Evolutionary conservation across 2,888 invertebrate genomes (phyloP).

Genomic region (Encarsia formosa): DNA sequence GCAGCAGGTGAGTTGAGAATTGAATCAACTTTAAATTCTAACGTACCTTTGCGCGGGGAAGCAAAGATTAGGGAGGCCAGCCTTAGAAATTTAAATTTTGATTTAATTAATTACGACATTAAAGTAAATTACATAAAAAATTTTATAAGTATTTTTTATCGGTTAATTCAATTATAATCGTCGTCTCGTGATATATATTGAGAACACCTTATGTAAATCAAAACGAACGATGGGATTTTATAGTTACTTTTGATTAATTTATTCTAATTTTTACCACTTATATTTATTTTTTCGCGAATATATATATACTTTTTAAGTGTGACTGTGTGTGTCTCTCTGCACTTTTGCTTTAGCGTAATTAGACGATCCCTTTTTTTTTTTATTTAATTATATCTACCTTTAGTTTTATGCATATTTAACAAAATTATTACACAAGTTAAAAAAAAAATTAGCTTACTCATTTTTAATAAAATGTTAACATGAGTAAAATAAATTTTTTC

Average conservation of each 20-base stretch:
- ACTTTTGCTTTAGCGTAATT: slow-evolving; percentile 26
- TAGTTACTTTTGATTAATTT: slow-evolving; percentile 9
- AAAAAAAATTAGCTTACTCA: not conserved
- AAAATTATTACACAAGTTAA: slow-evolving; percentile 2
- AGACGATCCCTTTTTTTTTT: slow-evolving; percentile 19
- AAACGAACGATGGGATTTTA: slow-evolving; percentile 13
- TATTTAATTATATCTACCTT: slow-evolving; percentile 15
- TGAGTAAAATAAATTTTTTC: not conserved
- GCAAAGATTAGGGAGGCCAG: slow-evolving; percentile 51
- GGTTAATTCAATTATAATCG: slow-evolving; percentile 18
- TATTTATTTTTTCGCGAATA: slow-evolving; percentile 18
- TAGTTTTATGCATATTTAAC: slow-evolving; percentile 5
- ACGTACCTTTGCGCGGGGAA: slow-evolving; percentile 50
- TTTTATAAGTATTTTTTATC: slow-evolving; percentile 31
- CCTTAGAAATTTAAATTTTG: slow-evolving; percentile 32
- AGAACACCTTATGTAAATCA: slow-evolving; percentile 2
- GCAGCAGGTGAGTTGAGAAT: slow-evolving; percentile 52
- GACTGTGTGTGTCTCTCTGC: slow-evolving; percentile 29
- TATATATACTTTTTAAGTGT: slow-evolving; percentile 26
- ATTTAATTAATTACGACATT: slow-evolving; percentile 7
- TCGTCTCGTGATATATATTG: slow-evolving; percentile 24
- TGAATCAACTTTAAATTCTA: slow-evolving; percentile 49
- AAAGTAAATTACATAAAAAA: slow-evolving; percentile 4
- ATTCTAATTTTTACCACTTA: slow-evolving; percentile 8
- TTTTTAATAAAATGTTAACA: slow-evolving; percentile 8